These are phyloP conservation scores for Pocillopora grandis DNA, from an alignment of 92 coral and sea anemone species.

Conservation along the genomic window DNA sequence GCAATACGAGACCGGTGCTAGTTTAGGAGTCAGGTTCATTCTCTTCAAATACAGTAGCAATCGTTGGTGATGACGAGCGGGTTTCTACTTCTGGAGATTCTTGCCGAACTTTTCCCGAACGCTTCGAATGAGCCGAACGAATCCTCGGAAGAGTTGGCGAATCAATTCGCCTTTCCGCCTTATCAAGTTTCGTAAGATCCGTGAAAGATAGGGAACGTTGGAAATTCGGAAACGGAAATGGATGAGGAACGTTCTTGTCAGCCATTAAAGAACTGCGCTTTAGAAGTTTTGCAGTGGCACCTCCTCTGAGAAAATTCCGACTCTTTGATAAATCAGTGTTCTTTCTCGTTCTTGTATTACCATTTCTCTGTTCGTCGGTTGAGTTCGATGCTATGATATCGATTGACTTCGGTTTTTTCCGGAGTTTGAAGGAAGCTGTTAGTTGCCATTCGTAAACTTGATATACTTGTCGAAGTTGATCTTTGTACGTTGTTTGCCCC, in stretches of 20 bases:
- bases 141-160: background rate
- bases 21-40: background rate
- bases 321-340: background rate
- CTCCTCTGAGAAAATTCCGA: background rate
- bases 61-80: background rate
- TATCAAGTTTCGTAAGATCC: background rate
- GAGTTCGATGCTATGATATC: background rate
- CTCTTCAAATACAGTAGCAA: background rate
- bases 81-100: background rate
- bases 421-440: conserved; percentile 63
- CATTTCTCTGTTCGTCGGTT: background rate
- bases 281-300: background rate
- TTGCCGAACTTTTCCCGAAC: background rate
- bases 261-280: conserved; percentile 28
- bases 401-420: conserved; percentile 26
- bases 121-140: conserved; percentile 15
- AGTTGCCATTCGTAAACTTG: conserved; percentile 74
- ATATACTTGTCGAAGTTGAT: conserved; percentile 57
- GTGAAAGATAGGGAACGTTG: conserved; percentile 29
- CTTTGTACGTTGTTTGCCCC: conserved; percentile 45
- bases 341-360: background rate
- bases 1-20: background rate
- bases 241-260: background rate
- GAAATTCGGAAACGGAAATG: background rate
- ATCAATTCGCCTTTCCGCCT: background rate